phyloP scores from a whole-genome alignment of 2,888 invertebrate genomes.

The Choreutis nemorana region DNA sequence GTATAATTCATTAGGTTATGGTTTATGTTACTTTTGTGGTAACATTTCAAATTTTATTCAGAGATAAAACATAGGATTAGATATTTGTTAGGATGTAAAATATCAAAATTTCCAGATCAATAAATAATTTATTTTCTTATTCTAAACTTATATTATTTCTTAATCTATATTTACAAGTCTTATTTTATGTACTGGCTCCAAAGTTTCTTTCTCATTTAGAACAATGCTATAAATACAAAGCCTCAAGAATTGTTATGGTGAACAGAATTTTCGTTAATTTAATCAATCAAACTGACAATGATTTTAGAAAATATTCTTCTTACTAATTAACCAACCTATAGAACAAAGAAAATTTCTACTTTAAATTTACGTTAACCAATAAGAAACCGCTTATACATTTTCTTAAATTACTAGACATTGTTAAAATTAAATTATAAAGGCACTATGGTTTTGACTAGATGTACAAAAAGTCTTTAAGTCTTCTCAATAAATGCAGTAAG shows the following conservation, averaged over 20 bases:
- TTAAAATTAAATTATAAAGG: constrained; percentile 28
- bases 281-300: no score
- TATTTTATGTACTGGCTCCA: constrained; percentile 26
- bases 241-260: constrained; percentile 18
- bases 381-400: no score
- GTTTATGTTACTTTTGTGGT: no score
- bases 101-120: constrained; percentile 21
- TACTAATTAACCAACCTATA: constrained; percentile 25
- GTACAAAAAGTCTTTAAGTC: constrained; percentile 55
- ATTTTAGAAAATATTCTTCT: no score
- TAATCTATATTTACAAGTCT: background rate
- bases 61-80: no score
- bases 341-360: no score
- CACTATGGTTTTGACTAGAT: constrained; percentile 62
- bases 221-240: constrained; percentile 27
- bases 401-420: no score
- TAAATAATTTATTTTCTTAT: constrained; percentile 49
- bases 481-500: constrained; percentile 37
- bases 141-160: constrained; percentile 6
- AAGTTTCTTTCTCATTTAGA: constrained; percentile 14
- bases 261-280: no score
- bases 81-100: no score
- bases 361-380: no score
- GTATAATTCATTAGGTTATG: no score
- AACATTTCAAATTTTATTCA: no score